phyloP scores from a whole-genome alignment of 2,113 vertebrate genomes.

The Carlito syrichta region DNA sequence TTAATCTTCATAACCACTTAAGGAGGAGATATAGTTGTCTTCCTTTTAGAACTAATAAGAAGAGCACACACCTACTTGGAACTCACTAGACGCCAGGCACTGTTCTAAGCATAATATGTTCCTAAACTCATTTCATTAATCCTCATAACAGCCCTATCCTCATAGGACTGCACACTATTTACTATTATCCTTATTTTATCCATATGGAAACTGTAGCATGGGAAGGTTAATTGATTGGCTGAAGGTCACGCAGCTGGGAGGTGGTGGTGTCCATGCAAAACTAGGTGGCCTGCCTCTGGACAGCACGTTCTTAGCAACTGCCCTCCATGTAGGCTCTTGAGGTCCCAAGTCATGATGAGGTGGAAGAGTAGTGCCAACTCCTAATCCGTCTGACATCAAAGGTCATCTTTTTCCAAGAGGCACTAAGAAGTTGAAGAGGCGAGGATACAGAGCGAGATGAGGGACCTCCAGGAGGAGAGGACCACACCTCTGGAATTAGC shows the following conservation, averaged over 20 bases:
- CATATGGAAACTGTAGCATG: background rate
- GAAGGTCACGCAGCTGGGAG: background rate
- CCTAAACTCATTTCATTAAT: background rate
- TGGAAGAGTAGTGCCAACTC: background rate
- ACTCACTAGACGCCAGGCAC: background rate
- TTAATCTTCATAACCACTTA: background rate
- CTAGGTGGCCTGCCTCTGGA: background rate
- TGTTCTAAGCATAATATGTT: background rate
- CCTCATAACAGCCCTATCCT: background rate
- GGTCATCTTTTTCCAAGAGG: background rate
- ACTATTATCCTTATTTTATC: background rate
- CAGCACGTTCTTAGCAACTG: background rate
- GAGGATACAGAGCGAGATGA: background rate
- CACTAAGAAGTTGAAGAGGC: background rate
- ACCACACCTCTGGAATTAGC: background rate
- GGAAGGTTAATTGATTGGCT: background rate
- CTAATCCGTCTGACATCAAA: background rate
- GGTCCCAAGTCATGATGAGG: background rate
- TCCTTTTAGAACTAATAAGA: background rate
- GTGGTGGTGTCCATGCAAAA: background rate
- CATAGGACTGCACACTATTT: background rate
- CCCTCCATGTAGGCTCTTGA: accelerated
- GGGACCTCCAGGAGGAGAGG: background rate
- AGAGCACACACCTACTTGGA: background rate
- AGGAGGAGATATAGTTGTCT: background rate